Evolutionary conservation across 2,113 vertebrate species (phyloP).

Genomic region (Oryzias woworae): DNA sequence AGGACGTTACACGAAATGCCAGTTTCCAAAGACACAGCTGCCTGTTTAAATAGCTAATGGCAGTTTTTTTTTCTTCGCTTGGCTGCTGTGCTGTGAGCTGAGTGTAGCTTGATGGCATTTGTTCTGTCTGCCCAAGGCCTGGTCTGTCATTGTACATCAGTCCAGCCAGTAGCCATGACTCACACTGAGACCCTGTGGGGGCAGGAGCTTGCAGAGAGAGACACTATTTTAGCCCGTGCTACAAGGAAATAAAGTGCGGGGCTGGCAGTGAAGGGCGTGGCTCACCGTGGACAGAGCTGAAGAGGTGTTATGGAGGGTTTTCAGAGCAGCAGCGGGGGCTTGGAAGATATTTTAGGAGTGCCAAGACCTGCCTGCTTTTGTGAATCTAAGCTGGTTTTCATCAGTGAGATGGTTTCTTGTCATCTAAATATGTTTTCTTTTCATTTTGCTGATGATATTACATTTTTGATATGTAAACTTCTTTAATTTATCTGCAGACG

Average conservation of each 20-base stretch:
- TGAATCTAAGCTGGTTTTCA: no score
- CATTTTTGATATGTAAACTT: no score
- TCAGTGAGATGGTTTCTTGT: no score
- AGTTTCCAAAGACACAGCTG: slow-evolving; percentile 46
- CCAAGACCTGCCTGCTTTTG: slow-evolving; percentile 1
- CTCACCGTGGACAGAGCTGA: neutral
- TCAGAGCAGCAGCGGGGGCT: slow-evolving; percentile 17
- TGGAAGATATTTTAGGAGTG: slow-evolving; percentile 1
- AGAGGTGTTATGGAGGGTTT: slow-evolving; percentile 23
- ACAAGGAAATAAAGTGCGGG: slow-evolving; percentile 16
- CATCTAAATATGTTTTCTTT: no score
- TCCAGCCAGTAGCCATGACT: slow-evolving; percentile 59
- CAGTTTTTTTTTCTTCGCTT: slow-evolving; percentile 21
- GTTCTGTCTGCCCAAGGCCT: slow-evolving; percentile 51
- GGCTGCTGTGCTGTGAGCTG: slow-evolving; percentile 24
- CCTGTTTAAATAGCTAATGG: slow-evolving; percentile 47
- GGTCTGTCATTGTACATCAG: slow-evolving; percentile 62
- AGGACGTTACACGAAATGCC: slow-evolving; percentile 11
- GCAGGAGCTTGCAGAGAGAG: slow-evolving; percentile 37
- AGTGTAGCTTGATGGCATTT: slow-evolving; percentile 64
- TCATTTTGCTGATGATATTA: no score
- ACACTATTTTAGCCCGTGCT: slow-evolving; percentile 38
- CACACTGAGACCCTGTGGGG: slow-evolving; percentile 52
- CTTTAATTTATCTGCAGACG: no score
- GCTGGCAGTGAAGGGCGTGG: neutral